Conservation (phyloP, 2,888 invertebrate genomes). For the Rugalucina vietnamica region DNA sequence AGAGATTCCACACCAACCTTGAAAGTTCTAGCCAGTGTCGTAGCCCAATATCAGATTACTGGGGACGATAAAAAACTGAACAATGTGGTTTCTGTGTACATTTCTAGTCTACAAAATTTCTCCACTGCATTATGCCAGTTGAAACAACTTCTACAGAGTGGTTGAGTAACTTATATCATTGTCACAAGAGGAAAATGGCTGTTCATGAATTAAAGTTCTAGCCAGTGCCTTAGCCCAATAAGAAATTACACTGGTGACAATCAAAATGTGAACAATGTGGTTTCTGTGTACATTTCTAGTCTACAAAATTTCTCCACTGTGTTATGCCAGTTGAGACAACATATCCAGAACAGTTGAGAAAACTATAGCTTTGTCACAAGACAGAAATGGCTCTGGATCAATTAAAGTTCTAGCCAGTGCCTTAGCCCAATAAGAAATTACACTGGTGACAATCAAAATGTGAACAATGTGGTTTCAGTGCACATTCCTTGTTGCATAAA, state of each 20-base stretch:
- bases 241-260: not conserved
- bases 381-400: no score
- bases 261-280: not conserved
- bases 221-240: not conserved
- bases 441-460: not conserved
- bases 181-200: no score
- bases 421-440: not conserved
- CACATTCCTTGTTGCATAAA: not conserved
- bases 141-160: no score
- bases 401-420: not conserved
- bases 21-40: not conserved
- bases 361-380: no score
- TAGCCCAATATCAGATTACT: not conserved
- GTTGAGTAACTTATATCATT: no score
- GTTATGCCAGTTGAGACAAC: not conserved
- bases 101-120: not conserved
- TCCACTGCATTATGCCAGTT: not conserved
- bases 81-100: not conserved
- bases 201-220: no score
- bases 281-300: not conserved
- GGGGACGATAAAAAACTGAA: not conserved
- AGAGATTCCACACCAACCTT: not conserved
- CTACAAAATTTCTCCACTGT: not conserved
- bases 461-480: not conserved
- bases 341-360: no score